These are phyloP conservation scores for Sebastes flavidus DNA, from an alignment of 2,797 vertebrate genomes.

Conservation along the genomic window DNA sequence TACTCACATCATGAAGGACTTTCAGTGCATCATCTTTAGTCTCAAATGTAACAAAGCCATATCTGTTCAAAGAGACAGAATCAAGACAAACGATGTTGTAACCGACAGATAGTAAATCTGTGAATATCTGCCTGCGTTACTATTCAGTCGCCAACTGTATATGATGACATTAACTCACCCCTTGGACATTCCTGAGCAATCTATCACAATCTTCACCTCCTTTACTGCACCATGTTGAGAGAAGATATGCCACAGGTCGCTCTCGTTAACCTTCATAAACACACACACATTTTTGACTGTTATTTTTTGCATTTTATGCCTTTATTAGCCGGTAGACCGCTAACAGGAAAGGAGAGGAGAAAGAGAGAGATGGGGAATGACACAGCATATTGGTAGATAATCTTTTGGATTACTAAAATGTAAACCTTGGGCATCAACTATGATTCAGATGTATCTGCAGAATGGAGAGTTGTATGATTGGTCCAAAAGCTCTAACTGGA, in stretches of 20 bases:
- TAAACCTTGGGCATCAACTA: neutral
- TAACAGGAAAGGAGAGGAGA: too few species aligned
- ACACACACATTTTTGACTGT: neutral
- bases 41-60: slow-evolving; percentile 92
- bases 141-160: neutral
- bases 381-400: neutral
- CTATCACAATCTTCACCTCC: slow-evolving; percentile 89
- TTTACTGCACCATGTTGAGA: slow-evolving; percentile 86
- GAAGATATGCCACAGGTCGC: slow-evolving; percentile 87
- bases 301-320: too few species aligned
- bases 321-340: too few species aligned
- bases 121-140: neutral
- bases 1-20: slow-evolving; percentile 83
- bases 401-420: neutral
- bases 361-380: too few species aligned
- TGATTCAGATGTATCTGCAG: neutral
- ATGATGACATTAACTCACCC: slow-evolving; percentile 76
- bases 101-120: neutral
- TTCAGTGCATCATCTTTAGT: slow-evolving; percentile 87
- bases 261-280: slow-evolving; percentile 82
- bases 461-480: neutral
- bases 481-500: neutral
- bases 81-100: neutral
- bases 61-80: slow-evolving; percentile 75
- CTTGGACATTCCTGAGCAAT: slow-evolving; percentile 87